Evolutionary conservation across 2,888 invertebrate species (phyloP).

Genomic region (Caenorhabditis plicata): DNA sequence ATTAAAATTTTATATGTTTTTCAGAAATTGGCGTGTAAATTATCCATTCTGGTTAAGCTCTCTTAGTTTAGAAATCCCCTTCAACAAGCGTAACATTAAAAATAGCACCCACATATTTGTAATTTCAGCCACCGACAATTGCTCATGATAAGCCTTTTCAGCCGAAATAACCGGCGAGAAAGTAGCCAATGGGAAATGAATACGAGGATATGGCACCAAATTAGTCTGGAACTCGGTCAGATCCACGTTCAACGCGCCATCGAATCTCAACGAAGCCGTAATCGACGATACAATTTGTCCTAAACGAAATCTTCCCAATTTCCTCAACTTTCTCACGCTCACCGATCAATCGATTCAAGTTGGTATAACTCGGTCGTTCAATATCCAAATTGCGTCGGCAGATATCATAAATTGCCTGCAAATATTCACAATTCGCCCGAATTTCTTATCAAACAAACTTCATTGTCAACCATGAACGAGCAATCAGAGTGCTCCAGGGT

Average conservation of each 20-base stretch:
- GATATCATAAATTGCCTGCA: conserved; percentile 80
- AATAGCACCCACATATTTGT: conserved; percentile 88
- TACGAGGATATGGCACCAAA: conserved; percentile 81
- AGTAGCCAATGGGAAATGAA: conserved; percentile 83
- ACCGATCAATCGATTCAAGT: conserved; percentile 88
- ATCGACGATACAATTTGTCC: conserved; percentile 72
- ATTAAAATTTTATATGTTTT: too few species aligned
- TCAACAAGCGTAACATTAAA: too few species aligned
- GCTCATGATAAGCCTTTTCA: conserved; percentile 66
- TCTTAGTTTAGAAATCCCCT: too few species aligned
- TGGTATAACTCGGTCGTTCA: conserved; percentile 79
- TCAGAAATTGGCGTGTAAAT: too few species aligned
- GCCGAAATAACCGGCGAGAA: conserved; percentile 65
- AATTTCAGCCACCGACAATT: conserved; percentile 72
- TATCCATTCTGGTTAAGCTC: too few species aligned
- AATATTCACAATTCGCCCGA: too few species aligned
- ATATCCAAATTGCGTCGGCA: conserved; percentile 71
- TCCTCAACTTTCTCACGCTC: conserved; percentile 69
- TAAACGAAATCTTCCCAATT: background rate
- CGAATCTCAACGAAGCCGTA: conserved; percentile 88
- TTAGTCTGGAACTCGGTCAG: conserved; percentile 74
- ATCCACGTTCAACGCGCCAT: conserved; percentile 85
- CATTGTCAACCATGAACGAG: conserved; percentile 79
- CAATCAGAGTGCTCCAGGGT: conserved; percentile 91
- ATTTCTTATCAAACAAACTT: conserved; percentile 67